Percentiles rank a stretch among this genome's conserved stretches.
Evolutionary conservation across 2,888 invertebrate genomes (phyloP).

Genomic region (Parnassius mnemosyne): DNA sequence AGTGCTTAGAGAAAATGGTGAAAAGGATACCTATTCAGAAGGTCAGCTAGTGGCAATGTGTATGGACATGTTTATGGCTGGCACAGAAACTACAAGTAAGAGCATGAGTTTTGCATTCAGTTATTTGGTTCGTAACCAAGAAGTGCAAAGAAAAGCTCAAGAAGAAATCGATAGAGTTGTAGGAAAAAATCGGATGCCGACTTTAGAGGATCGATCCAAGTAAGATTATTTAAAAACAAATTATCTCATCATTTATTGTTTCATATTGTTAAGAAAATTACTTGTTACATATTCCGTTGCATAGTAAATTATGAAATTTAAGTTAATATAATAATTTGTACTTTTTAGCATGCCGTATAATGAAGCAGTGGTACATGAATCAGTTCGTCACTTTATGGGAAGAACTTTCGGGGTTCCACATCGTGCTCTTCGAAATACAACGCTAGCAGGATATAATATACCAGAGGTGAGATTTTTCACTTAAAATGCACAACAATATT

Average conservation of each 20-base stretch:
- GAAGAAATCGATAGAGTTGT: slow-evolving; percentile 88
- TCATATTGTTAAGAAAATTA: too few species aligned
- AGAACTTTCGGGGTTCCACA: slow-evolving; percentile 90
- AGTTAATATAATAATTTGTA: not conserved
- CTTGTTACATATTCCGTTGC: not conserved
- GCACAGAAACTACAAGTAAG: slow-evolving; percentile 92
- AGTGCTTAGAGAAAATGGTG: slow-evolving; percentile 81
- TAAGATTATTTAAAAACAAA: slow-evolving; percentile 53
- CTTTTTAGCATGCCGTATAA: slow-evolving; percentile 87
- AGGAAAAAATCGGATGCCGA: slow-evolving; percentile 84
- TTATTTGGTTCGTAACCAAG: slow-evolving; percentile 85
- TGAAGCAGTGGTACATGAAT: slow-evolving; percentile 88
- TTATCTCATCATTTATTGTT: too few species aligned
- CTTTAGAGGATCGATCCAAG: slow-evolving; percentile 85
- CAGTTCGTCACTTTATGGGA: slow-evolving; percentile 89
- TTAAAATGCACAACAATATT: too few species aligned
- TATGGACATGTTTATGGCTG: slow-evolving; percentile 93
- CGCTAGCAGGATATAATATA: slow-evolving; percentile 85
- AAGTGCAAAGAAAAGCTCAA: slow-evolving; percentile 87
- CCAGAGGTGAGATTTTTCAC: slow-evolving; percentile 82
- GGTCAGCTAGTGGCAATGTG: slow-evolving; percentile 89
- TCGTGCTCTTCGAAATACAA: slow-evolving; percentile 86
- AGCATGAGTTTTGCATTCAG: slow-evolving; percentile 88
- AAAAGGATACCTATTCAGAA: slow-evolving; percentile 82
- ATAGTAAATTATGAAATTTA: not conserved